Evolutionary conservation across 2,888 invertebrate species (phyloP).

Genomic region (Minunthozetes semirufus): DNA sequence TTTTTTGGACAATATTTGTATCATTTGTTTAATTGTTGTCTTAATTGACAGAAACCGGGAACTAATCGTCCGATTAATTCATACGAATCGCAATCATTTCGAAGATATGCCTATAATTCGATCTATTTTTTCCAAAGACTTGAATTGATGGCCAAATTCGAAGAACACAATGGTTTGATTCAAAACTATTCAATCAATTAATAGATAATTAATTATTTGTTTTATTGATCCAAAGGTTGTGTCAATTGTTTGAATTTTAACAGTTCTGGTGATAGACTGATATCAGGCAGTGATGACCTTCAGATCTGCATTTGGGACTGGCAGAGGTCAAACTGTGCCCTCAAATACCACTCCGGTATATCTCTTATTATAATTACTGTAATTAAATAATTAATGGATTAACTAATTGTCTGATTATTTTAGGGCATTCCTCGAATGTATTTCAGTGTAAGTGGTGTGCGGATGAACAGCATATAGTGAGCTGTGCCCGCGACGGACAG

Average conservation of each 20-base stretch:
- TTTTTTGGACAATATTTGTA: background rate
- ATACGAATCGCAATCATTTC: conserved; percentile 56
- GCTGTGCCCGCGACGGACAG: conserved; percentile 82
- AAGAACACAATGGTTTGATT: conserved; percentile 56
- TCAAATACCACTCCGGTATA: conserved; percentile 72
- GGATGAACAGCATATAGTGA: conserved; percentile 72
- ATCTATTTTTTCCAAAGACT: conserved; percentile 73
- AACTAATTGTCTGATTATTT: background rate
- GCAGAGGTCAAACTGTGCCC: conserved; percentile 65
- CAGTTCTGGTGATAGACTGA: conserved; percentile 65
- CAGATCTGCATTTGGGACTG: conserved; percentile 64
- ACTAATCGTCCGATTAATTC: conserved; percentile 44
- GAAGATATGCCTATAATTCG: conserved; percentile 68
- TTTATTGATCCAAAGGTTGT: conserved; percentile 57
- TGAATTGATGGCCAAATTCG: conserved; percentile 66
- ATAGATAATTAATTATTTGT: background rate
- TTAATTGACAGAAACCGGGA: conserved; percentile 12
- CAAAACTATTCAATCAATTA: background rate
- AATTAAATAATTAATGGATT: background rate
- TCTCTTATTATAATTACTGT: too few species aligned
- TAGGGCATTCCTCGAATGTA: conserved; percentile 20
- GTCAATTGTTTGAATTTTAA: conserved; percentile 90
- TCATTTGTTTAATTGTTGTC: background rate
- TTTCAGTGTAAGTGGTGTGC: conserved; percentile 2
- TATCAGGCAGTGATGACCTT: conserved; percentile 85